phyloP scores from a whole-genome alignment of 2,888 invertebrate species.

The Beris chalybata region DNA sequence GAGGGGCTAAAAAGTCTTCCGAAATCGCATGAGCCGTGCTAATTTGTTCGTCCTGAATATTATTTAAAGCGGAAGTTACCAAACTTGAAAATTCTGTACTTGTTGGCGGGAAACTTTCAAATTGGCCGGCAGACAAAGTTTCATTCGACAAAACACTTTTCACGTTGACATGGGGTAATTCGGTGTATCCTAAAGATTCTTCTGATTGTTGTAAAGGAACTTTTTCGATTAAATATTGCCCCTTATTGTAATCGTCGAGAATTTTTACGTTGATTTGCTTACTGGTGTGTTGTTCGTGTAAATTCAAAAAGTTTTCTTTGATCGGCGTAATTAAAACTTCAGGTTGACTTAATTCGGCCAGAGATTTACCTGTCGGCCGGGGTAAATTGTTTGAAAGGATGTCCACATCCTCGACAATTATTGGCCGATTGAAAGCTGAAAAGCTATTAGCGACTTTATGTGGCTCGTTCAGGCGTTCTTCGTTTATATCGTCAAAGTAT shows the following conservation, averaged over 20 bases:
- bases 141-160: no score
- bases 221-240: no score
- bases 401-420: slow-evolving; percentile 7
- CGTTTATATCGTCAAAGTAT: slow-evolving; percentile 26
- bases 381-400: slow-evolving; percentile 23
- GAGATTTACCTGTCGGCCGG: slow-evolving; percentile 1
- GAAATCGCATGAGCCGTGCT: slow-evolving; percentile 53
- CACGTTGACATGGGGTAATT: no score
- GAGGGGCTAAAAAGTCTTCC: slow-evolving; percentile 62
- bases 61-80: no score
- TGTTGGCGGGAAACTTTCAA: no score
- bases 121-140: no score
- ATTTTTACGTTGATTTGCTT: slow-evolving; percentile 14
- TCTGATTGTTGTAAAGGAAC: no score
- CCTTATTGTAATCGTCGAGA: not conserved
- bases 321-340: slow-evolving; percentile 8
- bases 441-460: not conserved
- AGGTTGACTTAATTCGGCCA: not conserved
- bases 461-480: slow-evolving; percentile 3
- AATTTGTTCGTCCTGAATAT: not conserved
- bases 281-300: not conserved
- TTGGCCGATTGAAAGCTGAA: not conserved
- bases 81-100: no score
- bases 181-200: no score
- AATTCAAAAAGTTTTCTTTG: not conserved